Conservation (phyloP, 2,113 vertebrate genomes). For the Mus spicilegus region DNA sequence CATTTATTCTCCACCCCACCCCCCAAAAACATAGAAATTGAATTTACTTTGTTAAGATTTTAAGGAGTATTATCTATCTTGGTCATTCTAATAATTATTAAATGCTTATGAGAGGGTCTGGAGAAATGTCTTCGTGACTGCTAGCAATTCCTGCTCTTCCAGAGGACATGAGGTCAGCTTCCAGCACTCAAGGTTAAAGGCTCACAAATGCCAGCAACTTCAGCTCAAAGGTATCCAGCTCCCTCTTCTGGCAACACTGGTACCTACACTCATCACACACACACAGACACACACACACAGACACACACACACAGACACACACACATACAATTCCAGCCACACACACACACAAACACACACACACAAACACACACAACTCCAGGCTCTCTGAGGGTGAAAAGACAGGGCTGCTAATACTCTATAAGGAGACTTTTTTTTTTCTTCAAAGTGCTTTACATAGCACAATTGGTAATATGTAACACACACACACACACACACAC, state of each 20-base stretch:
- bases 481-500: too few species aligned
- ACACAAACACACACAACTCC: background rate
- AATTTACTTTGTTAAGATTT: background rate
- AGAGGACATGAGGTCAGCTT: background rate
- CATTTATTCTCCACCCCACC: too few species aligned
- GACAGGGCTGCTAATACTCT: background rate
- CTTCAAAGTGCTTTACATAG: background rate
- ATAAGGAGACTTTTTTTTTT: background rate
- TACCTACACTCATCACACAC: background rate
- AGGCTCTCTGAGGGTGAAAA: accelerated
- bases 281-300: background rate
- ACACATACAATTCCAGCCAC: too few species aligned
- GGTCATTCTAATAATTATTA: background rate
- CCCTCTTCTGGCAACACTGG: background rate
- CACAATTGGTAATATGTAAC: background rate
- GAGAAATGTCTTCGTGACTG: background rate
- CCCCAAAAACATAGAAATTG: background rate
- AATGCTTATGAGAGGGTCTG: background rate
- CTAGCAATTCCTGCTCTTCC: background rate
- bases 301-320: background rate
- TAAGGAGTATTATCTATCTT: background rate
- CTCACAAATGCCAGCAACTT: background rate
- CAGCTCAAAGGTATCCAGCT: background rate
- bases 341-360: background rate
- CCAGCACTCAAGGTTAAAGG: too few species aligned